Base-by-base conservation (phyloP, 2,888 invertebrate genomes). In the Heliconius erato region DNA sequence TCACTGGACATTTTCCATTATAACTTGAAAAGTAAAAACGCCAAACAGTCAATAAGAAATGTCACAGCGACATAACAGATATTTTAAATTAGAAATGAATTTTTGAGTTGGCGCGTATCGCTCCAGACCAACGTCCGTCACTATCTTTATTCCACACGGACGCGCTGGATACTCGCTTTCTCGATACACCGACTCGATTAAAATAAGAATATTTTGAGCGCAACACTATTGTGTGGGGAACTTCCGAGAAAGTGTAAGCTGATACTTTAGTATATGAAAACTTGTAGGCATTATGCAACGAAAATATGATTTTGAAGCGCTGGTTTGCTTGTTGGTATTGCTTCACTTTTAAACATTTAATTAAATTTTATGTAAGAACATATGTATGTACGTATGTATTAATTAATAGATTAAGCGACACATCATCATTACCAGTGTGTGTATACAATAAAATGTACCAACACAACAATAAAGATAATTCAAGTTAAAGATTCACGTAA, bases 121-220 rank as follows among this genome's bases (percentile, higher is more conserved):
- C 86, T 84, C 86, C 89, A 89, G 93, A 90, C 93, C 93, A 92
- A 89, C 91, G 94, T 93, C 94, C 94, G 92, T 93, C 94, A 92
- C 92, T 95, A 95, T 95, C 96, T 91, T 87, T 88, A 89, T 96
- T 95, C 95, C 94, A 92, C 95, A 95, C 95, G 95, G 91, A 88
- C 90, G 94, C 89, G 86, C 88, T 85, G 91, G 92, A 92, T 91
- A 90, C 90, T 91, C 90, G 90, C 89, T 90, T 88, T 88, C 90
- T 90, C 92, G 94, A 93, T 94, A 92, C 91, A 92, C 92, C 90
- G 89, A 91, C 91, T 93, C 94, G 94, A 94, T 94, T 94, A 93
- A 94, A 94, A 94, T 94, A 95, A 94, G 94, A 95, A 94, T 93
- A 92, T 91, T 91, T 89, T 87, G 89, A 91, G 90, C 91, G 88